Percentiles rank a stretch among this genome's conserved stretches.
Conservation (phyloP, 2,888 invertebrate genomes). For the Trichopoda pennipes region DNA sequence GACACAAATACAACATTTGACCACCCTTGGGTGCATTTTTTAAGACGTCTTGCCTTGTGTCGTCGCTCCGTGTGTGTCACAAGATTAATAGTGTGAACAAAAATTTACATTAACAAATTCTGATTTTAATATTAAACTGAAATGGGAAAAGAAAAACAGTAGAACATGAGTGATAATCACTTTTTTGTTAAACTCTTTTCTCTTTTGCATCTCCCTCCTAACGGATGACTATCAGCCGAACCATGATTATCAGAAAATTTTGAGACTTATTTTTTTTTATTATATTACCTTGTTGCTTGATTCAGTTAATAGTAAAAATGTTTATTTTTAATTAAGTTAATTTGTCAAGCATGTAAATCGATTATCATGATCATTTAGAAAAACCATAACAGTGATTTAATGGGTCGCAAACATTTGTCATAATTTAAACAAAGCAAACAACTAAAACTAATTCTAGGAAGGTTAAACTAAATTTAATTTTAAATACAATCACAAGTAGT, state of each 20-base stretch:
- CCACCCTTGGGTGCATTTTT: constrained; percentile 63
- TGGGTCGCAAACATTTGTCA: constrained; percentile 63
- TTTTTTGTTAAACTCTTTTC: constrained; percentile 14
- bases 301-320: constrained; percentile 34
- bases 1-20: constrained; percentile 37
- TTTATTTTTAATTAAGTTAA: constrained; percentile 65
- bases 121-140: constrained; percentile 47
- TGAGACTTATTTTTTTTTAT: constrained; percentile 9
- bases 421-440: constrained; percentile 45
- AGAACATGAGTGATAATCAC: constrained; percentile 67
- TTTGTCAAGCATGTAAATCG: constrained; percentile 64
- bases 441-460: background rate
- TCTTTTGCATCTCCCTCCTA: background rate
- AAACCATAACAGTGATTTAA: constrained; percentile 64
- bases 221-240: constrained; percentile 36
- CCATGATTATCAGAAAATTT: constrained; percentile 19
- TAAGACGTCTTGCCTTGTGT: constrained; percentile 17
- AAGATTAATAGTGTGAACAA: constrained; percentile 69
- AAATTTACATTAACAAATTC: constrained; percentile 67
- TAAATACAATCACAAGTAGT: background rate
- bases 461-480: background rate
- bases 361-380: constrained; percentile 55
- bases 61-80: constrained; percentile 35
- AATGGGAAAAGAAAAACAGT: constrained; percentile 44
- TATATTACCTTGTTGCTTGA: constrained; percentile 19